phyloP scores from a whole-genome alignment of 1,140 invertebrate genomes.

The Philotrypesis tridentata region DNA sequence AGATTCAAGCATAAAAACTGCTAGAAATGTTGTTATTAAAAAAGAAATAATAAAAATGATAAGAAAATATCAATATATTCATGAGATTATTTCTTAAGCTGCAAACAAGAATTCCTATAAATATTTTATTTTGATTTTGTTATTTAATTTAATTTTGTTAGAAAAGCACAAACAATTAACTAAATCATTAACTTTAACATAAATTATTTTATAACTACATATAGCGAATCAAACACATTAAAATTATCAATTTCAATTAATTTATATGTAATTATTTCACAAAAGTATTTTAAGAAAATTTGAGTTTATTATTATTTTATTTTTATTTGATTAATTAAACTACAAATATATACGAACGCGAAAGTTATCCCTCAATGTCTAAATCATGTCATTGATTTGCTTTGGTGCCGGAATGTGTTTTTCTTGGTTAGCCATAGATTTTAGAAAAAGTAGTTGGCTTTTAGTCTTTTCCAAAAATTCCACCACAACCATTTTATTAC shows the following conservation, averaged over 20 bases:
- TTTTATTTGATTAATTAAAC: background rate
- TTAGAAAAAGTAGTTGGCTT: background rate
- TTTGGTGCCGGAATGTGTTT: slow-evolving; percentile 20
- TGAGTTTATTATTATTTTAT: background rate
- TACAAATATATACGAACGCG: background rate
- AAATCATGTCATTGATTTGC: background rate
- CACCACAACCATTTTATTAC: background rate
- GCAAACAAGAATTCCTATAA: background rate
- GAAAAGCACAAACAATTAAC: background rate
- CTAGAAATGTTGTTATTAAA: slow-evolving; percentile 34
- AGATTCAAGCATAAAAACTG: slow-evolving; percentile 25
- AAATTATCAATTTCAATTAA: too few species aligned
- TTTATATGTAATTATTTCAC: background rate
- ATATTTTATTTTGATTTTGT: background rate
- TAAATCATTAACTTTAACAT: background rate
- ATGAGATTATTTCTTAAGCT: background rate
- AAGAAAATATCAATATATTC: slow-evolving; percentile 9
- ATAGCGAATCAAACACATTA: too few species aligned
- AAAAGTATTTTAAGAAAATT: background rate
- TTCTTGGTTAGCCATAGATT: background rate
- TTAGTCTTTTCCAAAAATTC: background rate
- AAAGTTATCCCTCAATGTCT: background rate
- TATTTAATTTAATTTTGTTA: background rate
- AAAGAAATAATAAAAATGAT: slow-evolving; percentile 7
- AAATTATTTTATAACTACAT: too few species aligned